phyloP scores from a whole-genome alignment of 2,888 invertebrate species.

The Xanthia togata region DNA sequence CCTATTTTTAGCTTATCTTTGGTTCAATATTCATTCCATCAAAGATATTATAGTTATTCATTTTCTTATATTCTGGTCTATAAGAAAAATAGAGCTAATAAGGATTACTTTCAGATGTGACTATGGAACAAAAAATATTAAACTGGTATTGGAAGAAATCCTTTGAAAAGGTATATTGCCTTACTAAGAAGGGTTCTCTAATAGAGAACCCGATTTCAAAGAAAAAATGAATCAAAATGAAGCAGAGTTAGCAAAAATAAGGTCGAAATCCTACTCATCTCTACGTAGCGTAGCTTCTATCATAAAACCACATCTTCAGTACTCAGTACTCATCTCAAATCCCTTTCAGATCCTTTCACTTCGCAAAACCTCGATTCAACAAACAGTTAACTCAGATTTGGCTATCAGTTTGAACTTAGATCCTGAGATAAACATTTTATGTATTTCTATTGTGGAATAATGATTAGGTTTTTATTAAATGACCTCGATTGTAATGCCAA shows the following conservation, averaged over 20 bases:
- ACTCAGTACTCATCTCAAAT: slow-evolving; percentile 10
- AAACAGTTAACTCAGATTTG: slow-evolving; percentile 56
- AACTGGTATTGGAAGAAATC: neutral
- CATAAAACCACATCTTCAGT: neutral
- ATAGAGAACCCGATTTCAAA: neutral
- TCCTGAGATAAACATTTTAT: slow-evolving; percentile 51
- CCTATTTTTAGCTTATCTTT: neutral
- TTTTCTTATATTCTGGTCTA: no score
- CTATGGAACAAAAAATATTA: neutral
- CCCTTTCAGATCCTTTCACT: slow-evolving; percentile 51
- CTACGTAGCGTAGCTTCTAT: neutral
- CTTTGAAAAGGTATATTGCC: no score
- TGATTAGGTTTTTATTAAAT: slow-evolving; percentile 57
- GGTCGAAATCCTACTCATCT: neutral
- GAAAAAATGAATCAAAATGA: neutral
- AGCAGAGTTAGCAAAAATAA: neutral
- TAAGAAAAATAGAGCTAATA: neutral
- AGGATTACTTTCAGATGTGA: neutral
- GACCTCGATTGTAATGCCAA: slow-evolving; percentile 57
- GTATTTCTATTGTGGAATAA: slow-evolving; percentile 55
- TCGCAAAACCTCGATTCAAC: slow-evolving; percentile 33
- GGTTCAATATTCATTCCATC: neutral
- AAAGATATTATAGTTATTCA: neutral
- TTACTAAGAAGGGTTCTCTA: neutral
- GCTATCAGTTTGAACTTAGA: slow-evolving; percentile 56